A percentile compares a stretch with the other conserved stretches of the same genome.
These are phyloP conservation scores for Mirza zaza DNA, from an alignment of 2,113 vertebrate species.

Conservation along the genomic window DNA sequence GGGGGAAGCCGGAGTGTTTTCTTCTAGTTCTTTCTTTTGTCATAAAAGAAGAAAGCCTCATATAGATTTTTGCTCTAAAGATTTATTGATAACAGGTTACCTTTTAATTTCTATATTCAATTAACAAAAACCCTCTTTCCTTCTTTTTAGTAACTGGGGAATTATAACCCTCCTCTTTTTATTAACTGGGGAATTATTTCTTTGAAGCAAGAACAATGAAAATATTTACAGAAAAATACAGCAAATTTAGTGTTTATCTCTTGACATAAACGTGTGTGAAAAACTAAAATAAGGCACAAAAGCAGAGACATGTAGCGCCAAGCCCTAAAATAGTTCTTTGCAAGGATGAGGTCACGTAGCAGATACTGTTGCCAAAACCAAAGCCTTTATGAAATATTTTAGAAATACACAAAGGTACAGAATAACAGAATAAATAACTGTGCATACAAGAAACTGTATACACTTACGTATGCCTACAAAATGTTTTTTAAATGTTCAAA, in stretches of 20 bases:
- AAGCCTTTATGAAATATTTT: background rate
- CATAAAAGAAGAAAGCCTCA: background rate
- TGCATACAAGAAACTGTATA: background rate
- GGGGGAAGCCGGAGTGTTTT: background rate
- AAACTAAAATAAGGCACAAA: background rate
- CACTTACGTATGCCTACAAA: background rate
- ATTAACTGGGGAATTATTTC: background rate
- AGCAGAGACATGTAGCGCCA: background rate
- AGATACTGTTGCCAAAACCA: background rate
- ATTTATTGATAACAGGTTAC: background rate
- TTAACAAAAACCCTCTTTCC: background rate
- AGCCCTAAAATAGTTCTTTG: background rate
- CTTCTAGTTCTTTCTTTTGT: background rate
- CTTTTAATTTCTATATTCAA: background rate
- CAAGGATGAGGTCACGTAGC: background rate
- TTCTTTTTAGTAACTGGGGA: background rate
- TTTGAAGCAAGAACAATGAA: background rate
- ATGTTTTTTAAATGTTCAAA: background rate
- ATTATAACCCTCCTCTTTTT: background rate
- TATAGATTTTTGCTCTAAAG: background rate
- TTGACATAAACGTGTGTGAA: background rate
- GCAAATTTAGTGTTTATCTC: background rate
- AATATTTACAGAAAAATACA: background rate
- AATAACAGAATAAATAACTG: background rate
- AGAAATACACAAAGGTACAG: background rate